Percentiles rank a stretch among this genome's conserved stretches.
phyloP scores from a whole-genome alignment of 2,797 vertebrate genomes.

The Helostoma temminkii region DNA sequence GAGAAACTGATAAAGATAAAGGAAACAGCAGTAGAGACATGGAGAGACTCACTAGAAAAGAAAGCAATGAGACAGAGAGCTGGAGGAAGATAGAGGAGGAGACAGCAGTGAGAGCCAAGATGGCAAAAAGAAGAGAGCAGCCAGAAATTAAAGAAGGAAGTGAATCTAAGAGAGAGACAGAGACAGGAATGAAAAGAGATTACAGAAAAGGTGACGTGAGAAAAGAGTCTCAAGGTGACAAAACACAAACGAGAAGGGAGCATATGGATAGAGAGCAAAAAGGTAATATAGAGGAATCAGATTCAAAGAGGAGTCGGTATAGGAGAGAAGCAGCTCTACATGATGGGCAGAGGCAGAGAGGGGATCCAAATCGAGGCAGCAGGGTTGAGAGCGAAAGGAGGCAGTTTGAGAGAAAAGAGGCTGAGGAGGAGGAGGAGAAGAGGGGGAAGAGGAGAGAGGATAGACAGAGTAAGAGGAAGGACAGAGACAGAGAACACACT shows the following conservation, averaged over 20 bases:
- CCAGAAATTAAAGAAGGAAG: conserved; percentile 1
- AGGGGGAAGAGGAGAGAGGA: conserved; percentile 16
- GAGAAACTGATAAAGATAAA: background rate
- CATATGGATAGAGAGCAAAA: background rate
- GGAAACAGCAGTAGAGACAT: background rate
- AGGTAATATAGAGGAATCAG: conserved; percentile 4
- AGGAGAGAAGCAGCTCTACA: background rate
- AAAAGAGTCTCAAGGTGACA: conserved; percentile 22
- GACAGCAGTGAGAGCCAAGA: conserved; percentile 47
- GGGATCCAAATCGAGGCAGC: conserved; percentile 8
- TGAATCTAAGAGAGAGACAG: background rate
- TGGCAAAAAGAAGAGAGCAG: conserved; percentile 10
- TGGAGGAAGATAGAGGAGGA: conserved; percentile 32
- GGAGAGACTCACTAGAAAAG: background rate
- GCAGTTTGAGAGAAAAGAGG: conserved; percentile 38
- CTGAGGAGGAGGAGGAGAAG: conserved; percentile 59
- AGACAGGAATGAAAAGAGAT: background rate
- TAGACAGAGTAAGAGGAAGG: background rate
- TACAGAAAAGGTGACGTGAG: background rate
- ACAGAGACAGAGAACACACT: conserved; percentile 17
- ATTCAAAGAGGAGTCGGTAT: conserved; percentile 19
- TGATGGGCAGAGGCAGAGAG: background rate
- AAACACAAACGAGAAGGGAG: background rate
- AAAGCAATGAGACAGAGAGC: conserved; percentile 1
- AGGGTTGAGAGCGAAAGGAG: conserved; percentile 39